Conservation (phyloP, 2,113 vertebrate species). For the Pantherophis guttatus region DNA sequence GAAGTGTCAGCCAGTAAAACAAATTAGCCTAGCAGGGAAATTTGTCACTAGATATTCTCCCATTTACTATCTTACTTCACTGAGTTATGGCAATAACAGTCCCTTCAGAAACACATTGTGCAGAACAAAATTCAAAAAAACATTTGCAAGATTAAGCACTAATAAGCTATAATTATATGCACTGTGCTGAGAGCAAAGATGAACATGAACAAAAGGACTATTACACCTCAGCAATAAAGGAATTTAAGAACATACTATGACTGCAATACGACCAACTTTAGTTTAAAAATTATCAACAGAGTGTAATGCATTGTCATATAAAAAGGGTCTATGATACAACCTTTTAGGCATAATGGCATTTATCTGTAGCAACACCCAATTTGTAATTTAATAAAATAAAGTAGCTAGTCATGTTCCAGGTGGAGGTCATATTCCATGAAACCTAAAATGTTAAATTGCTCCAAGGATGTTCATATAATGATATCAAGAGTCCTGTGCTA, state of each 20-base stretch:
- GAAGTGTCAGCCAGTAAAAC: neutral
- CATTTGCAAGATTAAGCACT: conserved; percentile 37
- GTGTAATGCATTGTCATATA: conserved; percentile 67
- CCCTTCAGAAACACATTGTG: conserved; percentile 30
- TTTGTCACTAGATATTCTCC: conserved; percentile 22
- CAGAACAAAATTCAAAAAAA: conserved; percentile 31
- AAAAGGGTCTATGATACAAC: conserved; percentile 56
- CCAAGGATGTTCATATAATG: neutral
- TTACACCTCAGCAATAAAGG: conserved; percentile 38
- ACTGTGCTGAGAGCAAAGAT: conserved; percentile 43
- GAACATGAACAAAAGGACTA: conserved; percentile 55
- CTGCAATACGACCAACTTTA: conserved; percentile 58
- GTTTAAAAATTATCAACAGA: conserved; percentile 65
- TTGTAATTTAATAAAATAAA: conserved; percentile 52
- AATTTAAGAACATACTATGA: conserved; percentile 36
- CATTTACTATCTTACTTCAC: conserved; percentile 6
- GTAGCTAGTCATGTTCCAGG: conserved; percentile 40
- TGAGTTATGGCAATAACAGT: conserved; percentile 28
- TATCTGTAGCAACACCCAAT: conserved; percentile 61
- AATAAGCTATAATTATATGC: conserved; percentile 41
- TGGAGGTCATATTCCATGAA: neutral
- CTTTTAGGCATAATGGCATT: conserved; percentile 59
- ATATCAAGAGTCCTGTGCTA: neutral
- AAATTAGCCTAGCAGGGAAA: conserved; percentile 24
- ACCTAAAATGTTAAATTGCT: neutral